Percentiles rank a stretch among this genome's conserved stretches.
phyloP scores from a whole-genome alignment of 30 jellyfish, hydroid and myxozoan genomes.

The Aurelia aurita complex sp. Pacific region DNA sequence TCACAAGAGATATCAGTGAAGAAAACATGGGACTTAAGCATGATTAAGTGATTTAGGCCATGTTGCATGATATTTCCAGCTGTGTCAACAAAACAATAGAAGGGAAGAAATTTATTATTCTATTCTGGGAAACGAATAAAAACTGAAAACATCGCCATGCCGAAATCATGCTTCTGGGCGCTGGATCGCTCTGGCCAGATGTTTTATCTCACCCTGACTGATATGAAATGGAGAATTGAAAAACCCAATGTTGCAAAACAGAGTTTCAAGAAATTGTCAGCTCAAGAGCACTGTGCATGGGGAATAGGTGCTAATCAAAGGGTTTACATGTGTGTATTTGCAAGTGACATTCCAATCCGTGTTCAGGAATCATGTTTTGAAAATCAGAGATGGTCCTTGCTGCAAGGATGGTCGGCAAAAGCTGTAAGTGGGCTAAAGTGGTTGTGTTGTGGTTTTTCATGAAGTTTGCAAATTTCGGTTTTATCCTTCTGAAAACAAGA shows the following conservation, averaged over 20 bases:
- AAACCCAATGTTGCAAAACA: slow-evolving; percentile 40
- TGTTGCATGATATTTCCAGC: not conserved
- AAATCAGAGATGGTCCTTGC: slow-evolving; percentile 89
- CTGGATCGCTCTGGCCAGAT: slow-evolving; percentile 29
- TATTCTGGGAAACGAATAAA: not conserved
- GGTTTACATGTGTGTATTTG: slow-evolving; percentile 69
- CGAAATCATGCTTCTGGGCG: slow-evolving; percentile 47
- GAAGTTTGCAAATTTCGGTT: too few relatives aligned
- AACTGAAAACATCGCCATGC: not conserved
- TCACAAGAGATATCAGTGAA: not conserved
- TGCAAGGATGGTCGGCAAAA: slow-evolving; percentile 76
- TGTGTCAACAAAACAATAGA: not conserved
- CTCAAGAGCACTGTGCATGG: slow-evolving; percentile 88
- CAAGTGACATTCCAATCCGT: slow-evolving; percentile 84
- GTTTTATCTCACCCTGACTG: slow-evolving; percentile 10
- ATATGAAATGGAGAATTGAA: slow-evolving; percentile 19
- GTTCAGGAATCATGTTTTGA: slow-evolving; percentile 74
- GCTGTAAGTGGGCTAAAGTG: slow-evolving; percentile 55
- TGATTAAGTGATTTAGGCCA: too few relatives aligned
- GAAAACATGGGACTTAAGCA: not conserved
- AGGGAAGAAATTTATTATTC: not conserved
- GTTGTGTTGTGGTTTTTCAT: not conserved
- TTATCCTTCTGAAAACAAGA: too few relatives aligned
- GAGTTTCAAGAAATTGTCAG: slow-evolving; percentile 64
- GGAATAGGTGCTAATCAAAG: slow-evolving; percentile 91